Conservation (phyloP, 2,113 vertebrate genomes). For the Romanogobio albipinnatus region DNA sequence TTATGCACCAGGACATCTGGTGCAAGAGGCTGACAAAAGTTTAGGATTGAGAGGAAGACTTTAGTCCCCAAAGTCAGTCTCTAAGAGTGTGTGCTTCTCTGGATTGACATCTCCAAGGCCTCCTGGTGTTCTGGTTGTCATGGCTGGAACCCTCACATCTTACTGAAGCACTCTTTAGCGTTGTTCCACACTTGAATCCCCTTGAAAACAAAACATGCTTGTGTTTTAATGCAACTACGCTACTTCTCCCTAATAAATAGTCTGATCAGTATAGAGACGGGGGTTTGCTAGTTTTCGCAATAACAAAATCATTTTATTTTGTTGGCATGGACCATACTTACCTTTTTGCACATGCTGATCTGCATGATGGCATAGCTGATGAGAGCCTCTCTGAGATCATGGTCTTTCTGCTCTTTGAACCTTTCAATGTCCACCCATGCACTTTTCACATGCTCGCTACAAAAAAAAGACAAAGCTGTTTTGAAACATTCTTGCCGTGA, state of each 20-base stretch:
- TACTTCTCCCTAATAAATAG: background rate
- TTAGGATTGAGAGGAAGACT: background rate
- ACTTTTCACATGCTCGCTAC: slow-evolving; percentile 89
- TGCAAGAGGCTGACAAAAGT: slow-evolving; percentile 5
- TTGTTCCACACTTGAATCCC: slow-evolving; percentile 97
- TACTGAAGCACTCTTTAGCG: slow-evolving; percentile 95
- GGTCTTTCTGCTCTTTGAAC: slow-evolving; percentile 95
- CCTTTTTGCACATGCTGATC: slow-evolving; percentile 99
- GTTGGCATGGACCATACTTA: slow-evolving; percentile 56
- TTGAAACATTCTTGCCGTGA: background rate
- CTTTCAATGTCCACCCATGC: slow-evolving; percentile 94
- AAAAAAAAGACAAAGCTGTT: slow-evolving; percentile 24
- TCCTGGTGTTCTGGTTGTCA: slow-evolving; percentile 22
- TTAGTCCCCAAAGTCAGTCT: slow-evolving; percentile 19
- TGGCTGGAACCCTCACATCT: slow-evolving; percentile 81
- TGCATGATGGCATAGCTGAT: slow-evolving; percentile 98
- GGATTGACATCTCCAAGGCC: slow-evolving; percentile 24
- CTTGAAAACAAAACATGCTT: slow-evolving; percentile 64
- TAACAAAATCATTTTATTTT: background rate
- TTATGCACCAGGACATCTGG: background rate
- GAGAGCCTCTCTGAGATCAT: slow-evolving; percentile 90
- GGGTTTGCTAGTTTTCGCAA: background rate
- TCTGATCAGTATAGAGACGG: background rate
- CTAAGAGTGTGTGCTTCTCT: slow-evolving; percentile 34
- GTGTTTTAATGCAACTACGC: background rate